Evolutionary conservation across 2,888 invertebrate genomes (phyloP), one percentile per base, ranked within the genome.

Genomic region (Spatulosminthurus flaviceps): DNA sequence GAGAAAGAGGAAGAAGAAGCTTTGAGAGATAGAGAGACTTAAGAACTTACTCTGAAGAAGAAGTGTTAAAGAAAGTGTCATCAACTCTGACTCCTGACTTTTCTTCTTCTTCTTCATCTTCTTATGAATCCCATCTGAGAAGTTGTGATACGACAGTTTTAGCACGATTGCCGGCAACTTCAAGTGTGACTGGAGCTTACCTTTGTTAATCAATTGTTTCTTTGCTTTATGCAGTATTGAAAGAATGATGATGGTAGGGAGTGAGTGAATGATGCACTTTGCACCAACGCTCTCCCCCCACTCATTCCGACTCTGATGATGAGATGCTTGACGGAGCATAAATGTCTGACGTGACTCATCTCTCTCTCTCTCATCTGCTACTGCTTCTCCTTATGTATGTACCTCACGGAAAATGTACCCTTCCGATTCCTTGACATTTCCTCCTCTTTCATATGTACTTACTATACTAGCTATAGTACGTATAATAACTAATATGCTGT

Each of bases 321-420:
- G 80, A 80, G 80, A 80, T 80, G 80, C 80, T 80, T 78, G 70
- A 74, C 75, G 67, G 75, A 80, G 80, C 80, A 80, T 78, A 80
- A 80, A 80, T 74, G 51, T 74, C 80, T 74, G 78, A 78, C 73
- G 29, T 28, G 51, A 67, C 69, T 43, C 67, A 42, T 77, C 26
- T 29, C 70, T 41, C 41, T 41, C 70, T 41, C 70, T 71, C 70
- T 41, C 70, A n/a, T 13, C 70, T 71, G 41, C 21, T 19, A n/a
- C 42, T 4, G 9, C 41, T 19, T 13, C 24, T 66, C 66, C 66
- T 22, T 66, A 4, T 66, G n/a, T n/a, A n/a, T n/a, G n/a, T n/a
- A n/a, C n/a, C 26, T 34, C 34, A 34, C 9, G 5, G 1, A 69
- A 16, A 11, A 29, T 64, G 64, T 24, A 60, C 9, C 41, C 21